These are phyloP conservation scores for Cosmopolites sordidus DNA, from an alignment of 2,888 invertebrate genomes.

Conservation along the genomic window DNA sequence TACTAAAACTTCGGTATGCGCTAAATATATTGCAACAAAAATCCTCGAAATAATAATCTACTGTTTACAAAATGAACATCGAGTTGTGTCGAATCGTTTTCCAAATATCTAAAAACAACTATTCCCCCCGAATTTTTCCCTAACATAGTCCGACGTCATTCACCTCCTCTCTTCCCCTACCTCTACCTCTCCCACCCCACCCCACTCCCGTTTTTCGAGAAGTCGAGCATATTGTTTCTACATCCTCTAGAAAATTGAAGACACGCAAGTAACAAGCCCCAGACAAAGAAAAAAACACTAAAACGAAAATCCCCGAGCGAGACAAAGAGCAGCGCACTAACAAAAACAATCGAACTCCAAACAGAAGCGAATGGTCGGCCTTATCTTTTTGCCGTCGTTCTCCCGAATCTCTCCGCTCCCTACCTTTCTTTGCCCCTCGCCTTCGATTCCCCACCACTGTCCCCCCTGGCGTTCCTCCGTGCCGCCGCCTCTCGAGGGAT, in stretches of 20 bases:
- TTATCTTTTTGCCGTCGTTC: slow-evolving; percentile 10
- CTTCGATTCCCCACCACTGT: neutral
- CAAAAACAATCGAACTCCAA: slow-evolving; percentile 17
- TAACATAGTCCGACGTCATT: too few species aligned
- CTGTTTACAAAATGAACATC: too few species aligned
- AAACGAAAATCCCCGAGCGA: slow-evolving; percentile 14
- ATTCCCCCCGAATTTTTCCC: too few species aligned
- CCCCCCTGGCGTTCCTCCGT: slow-evolving; percentile 19
- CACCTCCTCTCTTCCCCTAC: neutral
- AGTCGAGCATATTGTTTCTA: slow-evolving; percentile 10
- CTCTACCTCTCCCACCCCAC: neutral
- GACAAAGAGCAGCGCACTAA: slow-evolving; percentile 9
- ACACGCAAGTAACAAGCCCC: slow-evolving; percentile 14
- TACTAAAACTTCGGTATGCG: too few species aligned
- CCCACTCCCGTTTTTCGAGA: neutral
- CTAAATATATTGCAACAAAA: too few species aligned
- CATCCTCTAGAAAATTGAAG: slow-evolving; percentile 17
- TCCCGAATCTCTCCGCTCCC: neutral
- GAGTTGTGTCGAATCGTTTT: too few species aligned
- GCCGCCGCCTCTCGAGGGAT: slow-evolving; percentile 1
- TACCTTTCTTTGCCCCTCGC: slow-evolving; percentile 6
- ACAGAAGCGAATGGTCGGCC: slow-evolving; percentile 10
- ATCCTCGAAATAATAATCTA: too few species aligned
- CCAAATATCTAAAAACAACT: too few species aligned
- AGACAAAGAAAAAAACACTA: slow-evolving; percentile 13